These are phyloP conservation scores for Sturnus vulgaris DNA, from an alignment of 2,113 vertebrate species.

Conservation along the genomic window DNA sequence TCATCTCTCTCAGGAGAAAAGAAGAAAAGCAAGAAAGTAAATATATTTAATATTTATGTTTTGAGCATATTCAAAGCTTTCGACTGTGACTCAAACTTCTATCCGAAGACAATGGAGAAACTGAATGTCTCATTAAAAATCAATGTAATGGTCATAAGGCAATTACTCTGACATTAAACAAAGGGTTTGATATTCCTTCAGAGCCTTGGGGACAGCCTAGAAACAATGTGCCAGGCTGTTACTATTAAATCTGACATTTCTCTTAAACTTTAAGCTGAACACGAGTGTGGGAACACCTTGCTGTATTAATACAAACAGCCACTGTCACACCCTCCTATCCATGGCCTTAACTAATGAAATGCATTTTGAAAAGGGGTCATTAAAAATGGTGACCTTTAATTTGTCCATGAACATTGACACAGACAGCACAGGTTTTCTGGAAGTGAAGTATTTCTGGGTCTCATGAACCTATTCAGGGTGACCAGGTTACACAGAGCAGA, in stretches of 20 bases:
- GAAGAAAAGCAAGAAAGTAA: background rate
- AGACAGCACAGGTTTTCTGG: rapidly evolving
- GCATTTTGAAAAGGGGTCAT: background rate
- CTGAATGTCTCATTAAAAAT: background rate
- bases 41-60: background rate
- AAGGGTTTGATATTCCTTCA: background rate
- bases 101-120: background rate
- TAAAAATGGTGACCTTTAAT: background rate
- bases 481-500: background rate
- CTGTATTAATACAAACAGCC: background rate
- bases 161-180: background rate
- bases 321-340: rapidly evolving
- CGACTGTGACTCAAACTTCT: background rate
- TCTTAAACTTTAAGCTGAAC: background rate
- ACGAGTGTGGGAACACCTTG: background rate
- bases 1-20: background rate
- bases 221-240: background rate
- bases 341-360: background rate
- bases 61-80: background rate
- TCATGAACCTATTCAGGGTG: background rate
- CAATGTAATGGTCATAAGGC: background rate
- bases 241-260: background rate
- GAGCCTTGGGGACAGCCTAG: background rate
- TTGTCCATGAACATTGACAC: rapidly evolving
- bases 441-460: background rate